Evolutionary conservation across 1,140 invertebrate species (phyloP).

Genomic region (Patella vulgata): DNA sequence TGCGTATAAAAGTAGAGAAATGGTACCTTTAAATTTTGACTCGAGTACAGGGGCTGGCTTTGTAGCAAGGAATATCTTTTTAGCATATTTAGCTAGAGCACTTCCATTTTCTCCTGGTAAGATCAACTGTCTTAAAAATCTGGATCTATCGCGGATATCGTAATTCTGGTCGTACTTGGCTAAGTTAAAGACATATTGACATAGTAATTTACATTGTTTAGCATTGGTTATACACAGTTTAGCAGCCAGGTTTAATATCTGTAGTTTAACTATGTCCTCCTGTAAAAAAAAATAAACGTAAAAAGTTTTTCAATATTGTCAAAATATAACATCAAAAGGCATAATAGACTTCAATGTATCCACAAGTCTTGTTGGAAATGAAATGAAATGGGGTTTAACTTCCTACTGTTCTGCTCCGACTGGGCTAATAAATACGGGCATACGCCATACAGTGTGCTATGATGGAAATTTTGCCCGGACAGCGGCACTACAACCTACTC

Average conservation of each 20-base stretch:
- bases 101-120: conserved; percentile 60
- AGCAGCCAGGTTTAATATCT: conserved; percentile 93
- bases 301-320: too few species aligned
- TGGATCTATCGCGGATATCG: conserved; percentile 93
- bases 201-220: conserved; percentile 85
- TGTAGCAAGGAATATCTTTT: conserved; percentile 86
- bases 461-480: too few species aligned
- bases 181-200: conserved; percentile 94
- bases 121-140: conserved; percentile 86
- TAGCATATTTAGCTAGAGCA: conserved; percentile 76
- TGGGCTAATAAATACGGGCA: too few species aligned
- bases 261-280: conserved; percentile 96
- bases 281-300: conserved; percentile 54
- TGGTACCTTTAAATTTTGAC: conserved; percentile 77
- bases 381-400: too few species aligned
- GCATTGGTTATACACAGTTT: conserved; percentile 92
- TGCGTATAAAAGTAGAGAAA: too few species aligned
- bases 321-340: too few species aligned
- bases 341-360: too few species aligned
- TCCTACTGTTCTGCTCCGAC: too few species aligned
- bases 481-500: too few species aligned
- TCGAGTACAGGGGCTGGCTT: conserved; percentile 91
- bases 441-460: too few species aligned
- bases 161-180: conserved; percentile 99
- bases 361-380: too few species aligned